Evolutionary conservation across 1,140 invertebrate genomes (phyloP).

Genomic region (Ceratina japonica): DNA sequence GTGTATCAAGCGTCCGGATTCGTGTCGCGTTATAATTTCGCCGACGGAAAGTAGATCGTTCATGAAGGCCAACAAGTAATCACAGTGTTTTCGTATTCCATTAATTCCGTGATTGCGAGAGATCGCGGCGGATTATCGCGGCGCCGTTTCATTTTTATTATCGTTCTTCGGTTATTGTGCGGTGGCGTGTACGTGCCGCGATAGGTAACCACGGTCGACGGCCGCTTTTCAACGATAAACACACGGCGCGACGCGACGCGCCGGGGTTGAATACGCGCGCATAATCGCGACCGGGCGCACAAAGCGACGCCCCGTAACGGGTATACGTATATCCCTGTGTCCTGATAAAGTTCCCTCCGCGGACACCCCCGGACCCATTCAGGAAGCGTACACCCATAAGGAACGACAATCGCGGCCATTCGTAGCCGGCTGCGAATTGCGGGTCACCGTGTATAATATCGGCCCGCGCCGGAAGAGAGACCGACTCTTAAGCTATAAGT

Average conservation of each 20-base stretch:
- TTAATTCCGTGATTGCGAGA: background rate
- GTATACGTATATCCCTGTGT: conserved; percentile 42
- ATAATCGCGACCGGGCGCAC: conserved; percentile 51
- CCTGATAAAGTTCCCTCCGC: conserved; percentile 49
- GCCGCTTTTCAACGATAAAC: conserved; percentile 32
- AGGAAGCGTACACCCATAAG: conserved; percentile 63
- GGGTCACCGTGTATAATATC: conserved; percentile 30
- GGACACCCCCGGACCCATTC: conserved; percentile 42
- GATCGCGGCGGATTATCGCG: background rate
- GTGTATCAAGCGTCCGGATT: too few relatives aligned
- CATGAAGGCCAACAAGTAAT: too few relatives aligned
- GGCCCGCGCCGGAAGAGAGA: conserved; percentile 1
- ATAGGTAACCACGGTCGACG: conserved; percentile 23
- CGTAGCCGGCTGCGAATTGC: conserved; percentile 44
- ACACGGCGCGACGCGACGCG: background rate
- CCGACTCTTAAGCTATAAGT: conserved; percentile 15
- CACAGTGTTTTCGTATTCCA: background rate
- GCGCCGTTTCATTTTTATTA: conserved; percentile 53
- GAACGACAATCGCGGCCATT: conserved; percentile 40
- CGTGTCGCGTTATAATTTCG: too few relatives aligned
- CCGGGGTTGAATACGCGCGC: conserved; percentile 42
- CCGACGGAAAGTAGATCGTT: too few relatives aligned
- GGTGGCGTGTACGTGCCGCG: conserved; percentile 16
- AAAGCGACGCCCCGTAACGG: conserved; percentile 47
- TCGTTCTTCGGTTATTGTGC: conserved; percentile 48